Evolutionary conservation across 2,113 vertebrate species (phyloP).

Genomic region (Xiphorhynchus elegans): DNA sequence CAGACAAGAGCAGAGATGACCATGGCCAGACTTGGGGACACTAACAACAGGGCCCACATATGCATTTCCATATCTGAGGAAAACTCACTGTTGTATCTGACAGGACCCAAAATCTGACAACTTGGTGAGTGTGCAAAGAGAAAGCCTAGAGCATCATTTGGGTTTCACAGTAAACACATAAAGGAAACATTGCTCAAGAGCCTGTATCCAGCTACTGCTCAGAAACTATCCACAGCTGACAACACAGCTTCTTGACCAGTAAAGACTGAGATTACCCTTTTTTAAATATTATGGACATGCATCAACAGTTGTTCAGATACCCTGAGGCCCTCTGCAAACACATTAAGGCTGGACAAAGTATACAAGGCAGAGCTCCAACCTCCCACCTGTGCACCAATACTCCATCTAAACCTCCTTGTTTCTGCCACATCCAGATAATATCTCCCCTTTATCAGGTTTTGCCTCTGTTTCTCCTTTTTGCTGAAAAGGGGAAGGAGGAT

Average conservation of each 20-base stretch:
- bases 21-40: not conserved
- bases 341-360: not conserved
- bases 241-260: not conserved
- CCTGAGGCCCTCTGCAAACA: not conserved
- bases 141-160: not conserved
- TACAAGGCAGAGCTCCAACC: not conserved
- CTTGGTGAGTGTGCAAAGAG: not conserved
- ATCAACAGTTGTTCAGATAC: not conserved
- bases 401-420: not conserved
- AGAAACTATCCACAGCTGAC: not conserved
- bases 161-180: not conserved
- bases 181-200: not conserved
- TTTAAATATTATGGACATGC: not conserved
- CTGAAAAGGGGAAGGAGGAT: not conserved
- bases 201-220: not conserved
- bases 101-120: not conserved
- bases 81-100: not conserved
- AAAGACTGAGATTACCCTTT: not conserved
- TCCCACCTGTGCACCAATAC: not conserved
- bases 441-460: not conserved
- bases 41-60: not conserved
- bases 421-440: not conserved
- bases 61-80: not conserved
- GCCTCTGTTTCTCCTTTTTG: not conserved
- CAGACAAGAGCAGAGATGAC: not conserved